These are phyloP conservation scores for Prorops nasuta DNA, from an alignment of 1,140 invertebrate genomes.

Conservation along the genomic window DNA sequence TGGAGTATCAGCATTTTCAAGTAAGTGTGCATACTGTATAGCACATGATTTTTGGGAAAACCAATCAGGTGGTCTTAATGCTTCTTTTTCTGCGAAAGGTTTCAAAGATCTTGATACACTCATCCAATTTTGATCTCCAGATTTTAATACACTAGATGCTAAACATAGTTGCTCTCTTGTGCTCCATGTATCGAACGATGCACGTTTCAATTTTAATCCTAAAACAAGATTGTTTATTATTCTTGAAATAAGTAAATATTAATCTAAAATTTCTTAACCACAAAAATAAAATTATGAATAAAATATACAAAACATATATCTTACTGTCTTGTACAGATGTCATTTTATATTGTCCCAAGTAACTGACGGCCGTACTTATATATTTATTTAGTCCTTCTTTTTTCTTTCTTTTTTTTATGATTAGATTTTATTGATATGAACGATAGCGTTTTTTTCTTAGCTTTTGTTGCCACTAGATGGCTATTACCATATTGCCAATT, in stretches of 20 bases:
- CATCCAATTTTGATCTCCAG: conserved; percentile 94
- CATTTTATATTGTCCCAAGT: no score
- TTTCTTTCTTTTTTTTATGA: no score
- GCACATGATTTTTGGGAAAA: conserved; percentile 92
- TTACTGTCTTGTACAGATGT: conserved; percentile 39
- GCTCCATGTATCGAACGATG: conserved; percentile 80
- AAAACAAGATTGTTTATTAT: conserved; percentile 16
- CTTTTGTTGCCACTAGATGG: no score
- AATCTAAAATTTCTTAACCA: background rate
- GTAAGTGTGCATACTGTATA: conserved; percentile 78
- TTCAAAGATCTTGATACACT: conserved; percentile 79
- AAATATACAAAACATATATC: conserved; percentile 9
- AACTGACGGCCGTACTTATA: no score
- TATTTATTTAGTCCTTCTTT: no score
- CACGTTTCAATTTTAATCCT: conserved; percentile 65
- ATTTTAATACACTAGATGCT: conserved; percentile 81
- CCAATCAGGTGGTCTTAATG: conserved; percentile 75
- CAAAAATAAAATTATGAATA: background rate
- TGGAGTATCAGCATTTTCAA: conserved; percentile 83
- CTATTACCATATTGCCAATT: no score
- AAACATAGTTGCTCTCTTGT: conserved; percentile 80
- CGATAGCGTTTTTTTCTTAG: no score
- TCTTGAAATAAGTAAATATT: background rate
- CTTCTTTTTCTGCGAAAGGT: conserved; percentile 69
- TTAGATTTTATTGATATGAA: no score